phyloP scores from a whole-genome alignment of 2,888 invertebrate species.

The Lasioglossum villosulum region DNA sequence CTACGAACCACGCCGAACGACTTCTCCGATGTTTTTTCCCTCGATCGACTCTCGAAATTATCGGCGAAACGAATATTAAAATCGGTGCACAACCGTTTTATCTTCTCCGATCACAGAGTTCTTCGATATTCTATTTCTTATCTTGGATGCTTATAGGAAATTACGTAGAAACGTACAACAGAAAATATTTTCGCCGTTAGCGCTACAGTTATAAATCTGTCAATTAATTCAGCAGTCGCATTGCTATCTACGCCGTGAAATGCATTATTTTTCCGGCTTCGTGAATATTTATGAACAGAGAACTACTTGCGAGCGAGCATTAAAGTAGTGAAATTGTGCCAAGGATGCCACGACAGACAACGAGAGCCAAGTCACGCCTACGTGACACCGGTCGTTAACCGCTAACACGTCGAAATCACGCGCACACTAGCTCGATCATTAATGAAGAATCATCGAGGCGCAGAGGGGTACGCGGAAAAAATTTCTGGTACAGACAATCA shows the following conservation, averaged over 20 bases:
- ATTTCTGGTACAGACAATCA: not conserved
- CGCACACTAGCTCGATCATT: not conserved
- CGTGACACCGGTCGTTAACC: not conserved
- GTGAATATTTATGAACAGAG: not conserved
- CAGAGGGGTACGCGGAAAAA: not conserved
- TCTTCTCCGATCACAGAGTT: not conserved
- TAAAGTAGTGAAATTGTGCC: conserved; percentile 3
- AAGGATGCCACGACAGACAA: not conserved
- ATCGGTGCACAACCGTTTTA: not conserved
- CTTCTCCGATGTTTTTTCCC: not conserved
- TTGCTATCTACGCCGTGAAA: not conserved
- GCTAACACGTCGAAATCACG: not conserved
- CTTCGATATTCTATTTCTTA: not conserved
- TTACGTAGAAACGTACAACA: not conserved
- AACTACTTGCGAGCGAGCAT: not conserved
- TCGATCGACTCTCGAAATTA: not conserved
- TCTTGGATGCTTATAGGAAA: not conserved
- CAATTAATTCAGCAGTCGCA: not conserved
- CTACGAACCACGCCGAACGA: not conserved
- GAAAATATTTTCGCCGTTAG: not conserved
- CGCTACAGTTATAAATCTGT: not conserved
- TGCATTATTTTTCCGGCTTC: not conserved
- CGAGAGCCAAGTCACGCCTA: conserved; percentile 13
- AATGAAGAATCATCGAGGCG: not conserved
- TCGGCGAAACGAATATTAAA: not conserved